Evolutionary conservation across 2,113 vertebrate species (phyloP).

Genomic region (Scatophagus argus): DNA sequence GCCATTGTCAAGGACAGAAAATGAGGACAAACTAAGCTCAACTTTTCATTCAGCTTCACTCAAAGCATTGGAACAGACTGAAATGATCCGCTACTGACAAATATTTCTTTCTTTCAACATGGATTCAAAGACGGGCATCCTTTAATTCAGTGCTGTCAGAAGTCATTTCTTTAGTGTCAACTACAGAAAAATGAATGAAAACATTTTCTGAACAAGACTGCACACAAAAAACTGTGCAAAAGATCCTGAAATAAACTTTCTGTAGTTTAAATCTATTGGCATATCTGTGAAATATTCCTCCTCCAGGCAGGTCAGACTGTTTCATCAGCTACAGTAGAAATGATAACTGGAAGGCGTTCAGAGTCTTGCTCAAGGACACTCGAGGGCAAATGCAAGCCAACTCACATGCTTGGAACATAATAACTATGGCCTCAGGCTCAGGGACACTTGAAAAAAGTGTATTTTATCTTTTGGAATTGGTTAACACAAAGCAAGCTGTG

Average conservation of each 20-base stretch:
- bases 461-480: not conserved
- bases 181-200: not conserved
- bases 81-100: conserved; percentile 2
- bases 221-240: not conserved
- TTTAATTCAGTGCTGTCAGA: not conserved
- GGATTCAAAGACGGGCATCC: not conserved
- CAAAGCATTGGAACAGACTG: not conserved
- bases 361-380: conserved; percentile 41
- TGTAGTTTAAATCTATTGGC: not conserved
- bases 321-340: not conserved
- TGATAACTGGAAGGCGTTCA: conserved; percentile 10
- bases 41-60: conserved; percentile 31
- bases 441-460: not conserved
- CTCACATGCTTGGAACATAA: conserved; percentile 1
- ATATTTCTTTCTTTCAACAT: not conserved
- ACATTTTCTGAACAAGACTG: no score
- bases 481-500: not conserved
- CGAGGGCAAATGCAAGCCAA: conserved; percentile 9
- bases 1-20: conserved; percentile 26
- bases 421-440: not conserved
- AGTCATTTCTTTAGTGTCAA: not conserved
- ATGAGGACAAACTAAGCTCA: conserved; percentile 16
- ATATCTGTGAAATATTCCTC: conserved; percentile 38
- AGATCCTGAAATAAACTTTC: not conserved
- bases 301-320: conserved; percentile 23